Evolutionary conservation across 2,113 vertebrate genomes (phyloP).

Genomic region (Crypturellus undulatus): DNA sequence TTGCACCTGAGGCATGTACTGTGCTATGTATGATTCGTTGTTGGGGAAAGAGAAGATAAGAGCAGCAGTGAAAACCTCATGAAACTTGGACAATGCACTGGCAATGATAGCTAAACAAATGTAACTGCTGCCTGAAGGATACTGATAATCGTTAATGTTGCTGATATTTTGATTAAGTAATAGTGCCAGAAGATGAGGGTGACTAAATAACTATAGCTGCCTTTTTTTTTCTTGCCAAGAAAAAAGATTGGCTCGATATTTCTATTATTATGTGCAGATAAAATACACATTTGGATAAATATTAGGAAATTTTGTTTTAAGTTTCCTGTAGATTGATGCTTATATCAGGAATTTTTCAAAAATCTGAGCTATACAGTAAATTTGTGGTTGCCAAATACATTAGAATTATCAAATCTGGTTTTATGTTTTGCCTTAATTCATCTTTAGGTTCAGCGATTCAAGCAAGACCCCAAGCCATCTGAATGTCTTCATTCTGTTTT

Average conservation of each 20-base stretch:
- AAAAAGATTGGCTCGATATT: neutral
- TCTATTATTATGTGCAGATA: neutral
- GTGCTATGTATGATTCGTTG: neutral
- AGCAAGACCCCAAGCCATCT: conserved; percentile 92
- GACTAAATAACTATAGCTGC: neutral
- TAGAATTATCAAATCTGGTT: neutral
- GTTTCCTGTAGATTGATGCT: neutral
- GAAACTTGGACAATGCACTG: neutral
- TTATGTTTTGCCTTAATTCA: conserved; percentile 24
- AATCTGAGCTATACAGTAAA: neutral
- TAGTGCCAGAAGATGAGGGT: neutral
- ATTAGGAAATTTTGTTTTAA: neutral
- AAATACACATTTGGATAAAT: neutral
- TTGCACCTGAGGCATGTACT: neutral
- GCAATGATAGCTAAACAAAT: neutral
- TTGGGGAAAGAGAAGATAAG: neutral
- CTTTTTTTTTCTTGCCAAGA: neutral
- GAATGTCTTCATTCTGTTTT: conserved; percentile 95
- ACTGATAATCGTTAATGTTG: too few species aligned
- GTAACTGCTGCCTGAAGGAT: too few species aligned
- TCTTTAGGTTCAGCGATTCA: conserved; percentile 92
- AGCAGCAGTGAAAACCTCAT: neutral
- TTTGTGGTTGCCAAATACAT: neutral
- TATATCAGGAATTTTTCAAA: neutral
- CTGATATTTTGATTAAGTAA: too few species aligned